These are phyloP conservation scores for Tetragnatha montana DNA, from an alignment of 2,888 invertebrate species.

Conservation along the genomic window DNA sequence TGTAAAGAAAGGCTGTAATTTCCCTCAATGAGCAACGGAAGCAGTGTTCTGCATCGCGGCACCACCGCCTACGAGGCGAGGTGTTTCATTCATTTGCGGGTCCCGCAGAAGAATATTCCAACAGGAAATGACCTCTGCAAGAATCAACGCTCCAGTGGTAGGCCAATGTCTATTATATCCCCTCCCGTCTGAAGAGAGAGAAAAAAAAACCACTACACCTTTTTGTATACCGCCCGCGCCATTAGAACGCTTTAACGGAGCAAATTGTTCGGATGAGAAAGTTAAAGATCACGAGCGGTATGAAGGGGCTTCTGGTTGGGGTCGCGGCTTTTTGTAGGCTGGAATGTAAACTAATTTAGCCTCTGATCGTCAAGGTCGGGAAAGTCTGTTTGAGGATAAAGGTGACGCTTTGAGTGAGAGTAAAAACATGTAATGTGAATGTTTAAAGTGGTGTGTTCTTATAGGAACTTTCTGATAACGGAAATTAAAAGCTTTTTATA, in stretches of 20 bases:
- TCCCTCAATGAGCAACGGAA: constrained; percentile 21
- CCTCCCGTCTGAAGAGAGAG: constrained; percentile 11
- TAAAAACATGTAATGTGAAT: background rate
- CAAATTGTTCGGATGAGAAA: constrained; percentile 41
- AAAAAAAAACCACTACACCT: constrained; percentile 1
- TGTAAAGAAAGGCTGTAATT: constrained; percentile 11
- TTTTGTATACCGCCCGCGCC: constrained; percentile 6
- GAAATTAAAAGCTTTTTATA: no score
- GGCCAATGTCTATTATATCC: constrained; percentile 37
- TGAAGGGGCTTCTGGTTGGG: background rate
- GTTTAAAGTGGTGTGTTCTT: no score
- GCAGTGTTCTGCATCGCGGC: constrained; percentile 36
- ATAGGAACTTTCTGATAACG: no score
- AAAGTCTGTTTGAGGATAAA: background rate
- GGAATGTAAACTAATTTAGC: background rate
- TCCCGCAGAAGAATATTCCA: constrained; percentile 33
- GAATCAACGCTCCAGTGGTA: constrained; percentile 50
- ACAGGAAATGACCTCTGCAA: constrained; percentile 62
- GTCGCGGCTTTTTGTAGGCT: background rate
- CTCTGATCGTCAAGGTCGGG: background rate
- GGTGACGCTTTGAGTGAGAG: background rate
- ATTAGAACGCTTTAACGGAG: constrained; percentile 41
- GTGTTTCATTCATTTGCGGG: constrained; percentile 54
- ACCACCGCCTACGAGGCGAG: constrained; percentile 24
- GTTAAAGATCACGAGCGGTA: constrained; percentile 31